These are phyloP conservation scores for Forbesichthys agassizii DNA, from an alignment of 2,113 vertebrate genomes.

Conservation along the genomic window DNA sequence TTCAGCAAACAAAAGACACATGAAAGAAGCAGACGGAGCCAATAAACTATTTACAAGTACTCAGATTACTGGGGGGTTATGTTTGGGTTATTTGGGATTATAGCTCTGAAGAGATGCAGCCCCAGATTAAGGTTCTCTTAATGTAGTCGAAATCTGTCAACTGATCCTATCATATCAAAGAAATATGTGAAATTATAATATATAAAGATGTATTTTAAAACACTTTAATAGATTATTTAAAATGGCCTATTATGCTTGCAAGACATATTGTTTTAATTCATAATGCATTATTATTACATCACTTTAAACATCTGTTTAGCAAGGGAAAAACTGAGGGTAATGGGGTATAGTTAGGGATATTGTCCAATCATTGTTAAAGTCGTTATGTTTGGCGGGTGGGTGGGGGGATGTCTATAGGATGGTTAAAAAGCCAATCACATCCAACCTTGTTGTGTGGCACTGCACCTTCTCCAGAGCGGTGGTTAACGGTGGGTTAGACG, in stretches of 20 bases:
- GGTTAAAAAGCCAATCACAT: slow-evolving; percentile 36
- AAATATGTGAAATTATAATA: not conserved
- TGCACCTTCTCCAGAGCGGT: slow-evolving; percentile 83
- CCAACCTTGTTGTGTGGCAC: slow-evolving; percentile 62
- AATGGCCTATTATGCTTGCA: too few species aligned
- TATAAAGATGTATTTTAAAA: too few species aligned
- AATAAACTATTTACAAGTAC: slow-evolving; percentile 61
- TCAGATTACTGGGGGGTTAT: slow-evolving; percentile 83
- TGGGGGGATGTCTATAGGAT: slow-evolving; percentile 20
- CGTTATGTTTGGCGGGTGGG: not conserved
- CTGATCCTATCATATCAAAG: not conserved
- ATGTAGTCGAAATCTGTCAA: slow-evolving; percentile 26
- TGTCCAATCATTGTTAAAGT: slow-evolving; percentile 8
- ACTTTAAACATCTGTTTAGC: not conserved
- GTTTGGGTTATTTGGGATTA: slow-evolving; percentile 81
- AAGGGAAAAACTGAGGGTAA: not conserved
- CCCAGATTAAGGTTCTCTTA: slow-evolving; percentile 61
- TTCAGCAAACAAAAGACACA: slow-evolving; percentile 73
- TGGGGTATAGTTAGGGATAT: not conserved
- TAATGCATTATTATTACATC: not conserved
- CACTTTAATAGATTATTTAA: too few species aligned
- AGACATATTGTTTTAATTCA: not conserved
- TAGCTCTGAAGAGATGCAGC: slow-evolving; percentile 78
- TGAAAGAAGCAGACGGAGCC: slow-evolving; percentile 60
- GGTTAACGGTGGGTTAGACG: slow-evolving; percentile 81